Evolutionary conservation across 23 tunicate species (phyloP).

Genomic region (Oikopleura dioica): DNA sequence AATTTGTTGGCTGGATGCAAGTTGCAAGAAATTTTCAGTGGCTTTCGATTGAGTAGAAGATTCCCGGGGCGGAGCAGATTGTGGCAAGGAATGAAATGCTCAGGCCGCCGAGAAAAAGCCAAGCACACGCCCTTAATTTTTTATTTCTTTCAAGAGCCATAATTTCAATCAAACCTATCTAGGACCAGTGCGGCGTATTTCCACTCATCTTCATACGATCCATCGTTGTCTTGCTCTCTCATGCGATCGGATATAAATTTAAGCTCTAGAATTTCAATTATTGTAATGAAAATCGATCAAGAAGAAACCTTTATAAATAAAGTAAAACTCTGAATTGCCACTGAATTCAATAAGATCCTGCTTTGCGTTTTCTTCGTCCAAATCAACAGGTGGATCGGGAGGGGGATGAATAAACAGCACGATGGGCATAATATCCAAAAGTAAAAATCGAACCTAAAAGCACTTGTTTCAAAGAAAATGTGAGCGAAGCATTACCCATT

Average conservation of each 20-base stretch:
- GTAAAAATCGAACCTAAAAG: background rate
- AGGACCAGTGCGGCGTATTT: conserved; percentile 4
- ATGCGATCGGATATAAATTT: background rate
- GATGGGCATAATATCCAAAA: background rate
- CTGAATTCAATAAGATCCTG: background rate
- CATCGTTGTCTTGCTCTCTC: background rate
- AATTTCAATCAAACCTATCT: background rate
- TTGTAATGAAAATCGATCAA: no score
- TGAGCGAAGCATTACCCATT: background rate
- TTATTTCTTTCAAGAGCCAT: background rate
- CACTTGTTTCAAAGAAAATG: background rate
- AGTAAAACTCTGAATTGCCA: background rate
- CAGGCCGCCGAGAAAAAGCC: background rate
- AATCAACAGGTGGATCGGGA: background rate
- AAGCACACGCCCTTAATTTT: background rate
- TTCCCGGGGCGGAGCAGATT: background rate
- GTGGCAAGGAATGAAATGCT: background rate
- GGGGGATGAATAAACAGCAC: background rate
- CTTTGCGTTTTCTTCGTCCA: background rate
- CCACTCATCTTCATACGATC: background rate
- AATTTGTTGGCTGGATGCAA: no score
- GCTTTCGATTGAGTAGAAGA: no score
- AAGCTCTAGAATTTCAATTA: no score
- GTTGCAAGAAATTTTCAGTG: no score
- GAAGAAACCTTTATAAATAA: background rate